Percentiles rank a stretch among this genome's conserved stretches.
Conservation (phyloP, 2,888 invertebrate species). For the Spisula subtruncata region DNA sequence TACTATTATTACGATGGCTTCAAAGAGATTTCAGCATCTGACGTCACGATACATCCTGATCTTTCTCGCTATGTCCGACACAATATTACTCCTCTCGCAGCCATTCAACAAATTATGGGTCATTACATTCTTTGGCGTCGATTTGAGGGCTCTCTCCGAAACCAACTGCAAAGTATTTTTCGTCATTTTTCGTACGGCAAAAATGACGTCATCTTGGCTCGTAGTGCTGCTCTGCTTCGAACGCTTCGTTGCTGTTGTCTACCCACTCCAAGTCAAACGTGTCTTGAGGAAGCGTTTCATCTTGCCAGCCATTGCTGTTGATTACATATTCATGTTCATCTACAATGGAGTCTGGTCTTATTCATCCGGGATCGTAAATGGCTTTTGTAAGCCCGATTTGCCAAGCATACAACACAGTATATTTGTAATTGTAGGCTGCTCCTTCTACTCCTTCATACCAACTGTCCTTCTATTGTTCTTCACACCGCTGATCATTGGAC, state of each 20-base stretch:
- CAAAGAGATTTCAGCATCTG: slow-evolving; percentile 63
- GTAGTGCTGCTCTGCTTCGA: slow-evolving; percentile 76
- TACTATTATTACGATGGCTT: slow-evolving; percentile 76
- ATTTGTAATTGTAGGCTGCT: slow-evolving; percentile 69
- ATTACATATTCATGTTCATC: slow-evolving; percentile 66
- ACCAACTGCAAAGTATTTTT: slow-evolving; percentile 77
- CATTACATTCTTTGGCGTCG: slow-evolving; percentile 69
- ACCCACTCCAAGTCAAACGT: slow-evolving; percentile 72
- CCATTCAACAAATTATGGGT: slow-evolving; percentile 79
- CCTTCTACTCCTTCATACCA: slow-evolving; percentile 74
- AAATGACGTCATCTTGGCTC: slow-evolving; percentile 81
- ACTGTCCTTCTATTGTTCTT: slow-evolving; percentile 68
- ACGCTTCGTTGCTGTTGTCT: slow-evolving; percentile 77
- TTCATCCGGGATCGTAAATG: slow-evolving; percentile 69
- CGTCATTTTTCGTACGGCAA: slow-evolving; percentile 73
- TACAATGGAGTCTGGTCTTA: slow-evolving; percentile 75
- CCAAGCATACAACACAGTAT: slow-evolving; percentile 56
- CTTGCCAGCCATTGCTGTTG: slow-evolving; percentile 54
- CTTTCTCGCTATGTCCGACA: slow-evolving; percentile 77
- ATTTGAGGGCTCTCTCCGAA: slow-evolving; percentile 74
- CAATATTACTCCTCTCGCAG: slow-evolving; percentile 71
- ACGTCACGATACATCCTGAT: slow-evolving; percentile 74
- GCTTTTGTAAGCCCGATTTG: slow-evolving; percentile 69
- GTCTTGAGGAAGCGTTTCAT: slow-evolving; percentile 71
- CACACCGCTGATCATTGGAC: slow-evolving; percentile 72